phyloP scores from a whole-genome alignment of 1,140 invertebrate species.

The Drosophila pachea region DNA sequence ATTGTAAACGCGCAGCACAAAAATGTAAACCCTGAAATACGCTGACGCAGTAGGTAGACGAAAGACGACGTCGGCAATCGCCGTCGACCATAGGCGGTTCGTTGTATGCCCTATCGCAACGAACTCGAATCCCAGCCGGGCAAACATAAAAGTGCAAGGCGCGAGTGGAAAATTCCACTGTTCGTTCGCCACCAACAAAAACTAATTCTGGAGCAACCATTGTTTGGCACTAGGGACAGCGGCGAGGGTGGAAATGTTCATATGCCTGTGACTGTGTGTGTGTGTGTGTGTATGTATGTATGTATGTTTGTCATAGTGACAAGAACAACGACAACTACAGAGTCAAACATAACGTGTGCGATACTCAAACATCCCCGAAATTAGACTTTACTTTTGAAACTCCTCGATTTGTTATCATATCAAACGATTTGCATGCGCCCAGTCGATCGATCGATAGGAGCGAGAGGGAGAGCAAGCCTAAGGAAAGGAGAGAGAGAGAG shows the following conservation, averaged over 20 bases:
- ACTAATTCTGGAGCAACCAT: conserved; percentile 15
- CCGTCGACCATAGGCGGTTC: conserved; percentile 6
- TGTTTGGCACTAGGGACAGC: conserved; percentile 8
- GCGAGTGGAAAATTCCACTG: conserved; percentile 66
- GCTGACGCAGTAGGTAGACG: conserved; percentile 67
- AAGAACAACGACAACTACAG: conserved; percentile 6
- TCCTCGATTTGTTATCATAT: conserved; percentile 55
- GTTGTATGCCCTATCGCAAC: conserved; percentile 31
- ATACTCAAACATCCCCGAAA: conserved; percentile 66
- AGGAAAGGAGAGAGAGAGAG: too few relatives aligned
- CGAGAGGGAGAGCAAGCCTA: too few relatives aligned
- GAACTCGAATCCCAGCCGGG: conserved; percentile 30
- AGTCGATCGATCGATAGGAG: conserved; percentile 35
- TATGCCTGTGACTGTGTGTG: not conserved
- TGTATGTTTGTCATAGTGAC: conserved; percentile 63
- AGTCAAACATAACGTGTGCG: conserved; percentile 6
- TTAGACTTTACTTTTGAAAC: conserved; percentile 59
- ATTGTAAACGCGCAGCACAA: conserved; percentile 20
- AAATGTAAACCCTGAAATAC: conserved; percentile 52
- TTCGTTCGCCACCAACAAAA: conserved; percentile 12
- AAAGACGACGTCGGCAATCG: conserved; percentile 3
- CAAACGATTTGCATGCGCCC: conserved; percentile 34
- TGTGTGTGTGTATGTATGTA: too few relatives aligned
- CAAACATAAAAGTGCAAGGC: conserved; percentile 53
- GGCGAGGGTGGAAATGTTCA: conserved; percentile 51